These are phyloP conservation scores for Gymnothorax reevesii DNA, from an alignment of 2,797 vertebrate genomes.

Conservation along the genomic window DNA sequence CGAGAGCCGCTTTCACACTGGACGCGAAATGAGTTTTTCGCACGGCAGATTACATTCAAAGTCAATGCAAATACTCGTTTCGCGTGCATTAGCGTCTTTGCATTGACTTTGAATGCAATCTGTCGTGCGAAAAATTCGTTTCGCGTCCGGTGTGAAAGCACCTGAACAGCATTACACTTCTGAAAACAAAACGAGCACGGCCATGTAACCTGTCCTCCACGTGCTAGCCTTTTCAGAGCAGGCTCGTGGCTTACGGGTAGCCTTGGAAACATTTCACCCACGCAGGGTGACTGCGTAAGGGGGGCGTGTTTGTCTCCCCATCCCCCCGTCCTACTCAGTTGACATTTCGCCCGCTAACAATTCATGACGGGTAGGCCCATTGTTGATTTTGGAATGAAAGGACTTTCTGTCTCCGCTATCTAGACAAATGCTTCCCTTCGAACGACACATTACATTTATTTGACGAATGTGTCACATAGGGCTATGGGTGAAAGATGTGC, in stretches of 20 bases:
- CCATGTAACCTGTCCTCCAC: not conserved
- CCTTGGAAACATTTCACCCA: slow-evolving; percentile 30
- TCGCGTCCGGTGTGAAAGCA: too few relatives aligned
- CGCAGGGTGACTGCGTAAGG: slow-evolving; percentile 2
- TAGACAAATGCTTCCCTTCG: not conserved
- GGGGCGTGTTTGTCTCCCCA: not conserved
- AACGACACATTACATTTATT: not conserved
- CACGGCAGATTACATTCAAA: too few relatives aligned
- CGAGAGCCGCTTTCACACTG: too few relatives aligned
- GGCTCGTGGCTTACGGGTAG: slow-evolving; percentile 3
- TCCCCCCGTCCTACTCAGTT: not conserved
- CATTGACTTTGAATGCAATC: too few relatives aligned
- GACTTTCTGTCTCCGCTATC: not conserved
- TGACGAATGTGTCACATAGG: not conserved
- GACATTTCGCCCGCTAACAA: not conserved
- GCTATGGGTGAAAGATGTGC: too few relatives aligned
- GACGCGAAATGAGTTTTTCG: too few relatives aligned
- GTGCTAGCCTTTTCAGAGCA: not conserved
- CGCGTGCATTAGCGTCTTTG: too few relatives aligned
- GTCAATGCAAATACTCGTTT: too few relatives aligned
- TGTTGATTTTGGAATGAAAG: slow-evolving; percentile 16
- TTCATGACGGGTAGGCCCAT: not conserved
- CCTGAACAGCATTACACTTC: not conserved
- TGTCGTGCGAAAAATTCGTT: too few relatives aligned
- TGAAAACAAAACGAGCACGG: not conserved